Percentiles rank a stretch among this genome's conserved stretches.
Evolutionary conservation across 2,113 vertebrate genomes (phyloP).

Genomic region (Zootoca vivipara): DNA sequence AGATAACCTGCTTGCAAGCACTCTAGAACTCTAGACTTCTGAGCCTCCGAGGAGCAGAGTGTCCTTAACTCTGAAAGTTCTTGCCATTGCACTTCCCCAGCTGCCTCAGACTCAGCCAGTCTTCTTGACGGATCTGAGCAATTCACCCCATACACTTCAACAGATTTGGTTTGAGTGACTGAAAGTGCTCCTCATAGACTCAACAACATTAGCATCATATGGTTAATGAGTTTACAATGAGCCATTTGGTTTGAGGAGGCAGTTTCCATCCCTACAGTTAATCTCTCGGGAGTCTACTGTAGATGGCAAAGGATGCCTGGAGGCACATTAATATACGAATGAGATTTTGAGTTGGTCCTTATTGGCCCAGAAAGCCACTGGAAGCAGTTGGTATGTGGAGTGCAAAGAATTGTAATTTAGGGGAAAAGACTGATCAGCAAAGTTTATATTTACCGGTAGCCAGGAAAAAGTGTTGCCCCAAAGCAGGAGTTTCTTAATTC

Average conservation of each 20-base stretch:
- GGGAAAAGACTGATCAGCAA: background rate
- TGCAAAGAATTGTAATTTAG: background rate
- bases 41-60: background rate
- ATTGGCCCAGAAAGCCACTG: background rate
- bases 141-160: background rate
- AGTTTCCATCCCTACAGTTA: background rate
- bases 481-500: no score
- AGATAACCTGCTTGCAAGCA: background rate
- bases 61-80: background rate
- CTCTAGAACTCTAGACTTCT: background rate
- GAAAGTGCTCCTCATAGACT: constrained; percentile 14
- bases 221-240: background rate
- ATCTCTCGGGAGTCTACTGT: background rate
- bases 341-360: background rate
- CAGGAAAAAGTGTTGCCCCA: no score
- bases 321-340: constrained; percentile 11
- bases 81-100: background rate
- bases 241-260: background rate
- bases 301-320: background rate
- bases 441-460: no score
- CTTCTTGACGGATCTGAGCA: background rate
- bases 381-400: background rate
- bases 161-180: background rate
- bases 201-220: constrained; percentile 6
- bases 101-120: background rate